Evolutionary conservation across 2,797 vertebrate genomes (phyloP), one percentile per base, ranked within the genome.

Genomic region (Mormyrops attenuatus): DNA sequence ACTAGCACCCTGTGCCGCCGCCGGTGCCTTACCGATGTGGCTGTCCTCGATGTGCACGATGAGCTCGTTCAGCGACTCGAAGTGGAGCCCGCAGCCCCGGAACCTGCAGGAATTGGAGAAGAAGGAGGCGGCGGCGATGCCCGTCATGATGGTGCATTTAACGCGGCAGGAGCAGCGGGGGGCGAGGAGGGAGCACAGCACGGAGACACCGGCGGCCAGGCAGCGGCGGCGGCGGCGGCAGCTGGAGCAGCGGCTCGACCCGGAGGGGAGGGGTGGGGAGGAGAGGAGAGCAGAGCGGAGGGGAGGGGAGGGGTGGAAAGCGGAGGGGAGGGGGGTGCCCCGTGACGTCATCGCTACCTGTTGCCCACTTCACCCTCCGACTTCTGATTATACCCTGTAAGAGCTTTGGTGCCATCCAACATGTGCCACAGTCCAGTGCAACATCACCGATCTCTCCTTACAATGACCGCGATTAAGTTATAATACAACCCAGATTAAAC

Each of bases 101-200:
- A 99, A 99, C 89, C 96, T 96, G 96, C 98, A 99, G 90, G 95
- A 96, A 94, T 99, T 99, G 95, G 98, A 98, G 94, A 99, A 99
- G 95, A 99, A 99, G 95, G 98, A 99, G 95, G 97, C 98, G 94
- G 98, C 98, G 94, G 98, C 98, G 96, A 99, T 98, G 96, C 96
- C 97, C 95, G 98, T 98, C 98, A 98, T 99, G 97, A 96, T 98
- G 93, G 93, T 93, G 96, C 97, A 97, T 97, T 93, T 94, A 96
- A 94, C 95, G 90, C 86, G 86, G 92, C 90, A 84, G 91, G 63
- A 69, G 63, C 63, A 91, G 91, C 90, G 93, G 92, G 91, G 94
- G 94, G 93, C 93, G 92, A 92, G 95, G 94, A 93, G 94, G 95
- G 80, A 90, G 94, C 89, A 88, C 91, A 92, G 93, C 95, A 89